These are phyloP conservation scores for Chalcosyrphus nemorum DNA, from an alignment of 2,888 invertebrate species.

Conservation along the genomic window DNA sequence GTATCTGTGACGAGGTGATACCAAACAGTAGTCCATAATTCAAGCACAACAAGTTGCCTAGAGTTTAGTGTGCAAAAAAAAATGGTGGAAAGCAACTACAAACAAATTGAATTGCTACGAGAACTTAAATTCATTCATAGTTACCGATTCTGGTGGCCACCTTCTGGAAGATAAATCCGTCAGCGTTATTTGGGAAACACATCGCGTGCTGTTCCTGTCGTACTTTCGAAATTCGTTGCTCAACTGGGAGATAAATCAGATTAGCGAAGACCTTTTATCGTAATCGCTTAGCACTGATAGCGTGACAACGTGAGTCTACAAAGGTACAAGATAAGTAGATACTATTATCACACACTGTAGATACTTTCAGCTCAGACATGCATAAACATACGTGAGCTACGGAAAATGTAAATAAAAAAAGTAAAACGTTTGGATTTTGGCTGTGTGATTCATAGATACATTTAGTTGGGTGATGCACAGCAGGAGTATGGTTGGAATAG, in stretches of 20 bases:
- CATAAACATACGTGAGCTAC: slow-evolving; percentile 48
- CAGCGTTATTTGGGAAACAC: slow-evolving; percentile 43
- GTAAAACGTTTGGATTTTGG: neutral
- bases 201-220: slow-evolving; percentile 10
- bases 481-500: too few species aligned
- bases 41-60: slow-evolving; percentile 78
- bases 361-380: neutral
- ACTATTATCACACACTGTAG: slow-evolving; percentile 14
- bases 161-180: slow-evolving; percentile 49
- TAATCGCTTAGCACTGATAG: slow-evolving; percentile 39
- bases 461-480: too few species aligned
- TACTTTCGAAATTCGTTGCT: slow-evolving; percentile 5
- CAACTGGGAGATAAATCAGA: slow-evolving; percentile 38
- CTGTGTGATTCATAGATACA: neutral
- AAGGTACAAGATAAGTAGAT: slow-evolving; percentile 67
- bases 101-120: slow-evolving; percentile 38
- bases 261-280: slow-evolving; percentile 45
- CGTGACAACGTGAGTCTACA: slow-evolving; percentile 78
- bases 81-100: slow-evolving; percentile 13
- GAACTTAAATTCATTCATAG: slow-evolving; percentile 6
- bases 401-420: slow-evolving; percentile 7
- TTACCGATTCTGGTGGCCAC: slow-evolving; percentile 63
- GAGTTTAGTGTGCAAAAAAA: neutral
- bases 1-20: slow-evolving; percentile 78
- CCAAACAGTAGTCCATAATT: slow-evolving; percentile 80